Base-by-base conservation (phyloP, 2,888 invertebrate genomes). In the Drosophila tripunctata region DNA sequence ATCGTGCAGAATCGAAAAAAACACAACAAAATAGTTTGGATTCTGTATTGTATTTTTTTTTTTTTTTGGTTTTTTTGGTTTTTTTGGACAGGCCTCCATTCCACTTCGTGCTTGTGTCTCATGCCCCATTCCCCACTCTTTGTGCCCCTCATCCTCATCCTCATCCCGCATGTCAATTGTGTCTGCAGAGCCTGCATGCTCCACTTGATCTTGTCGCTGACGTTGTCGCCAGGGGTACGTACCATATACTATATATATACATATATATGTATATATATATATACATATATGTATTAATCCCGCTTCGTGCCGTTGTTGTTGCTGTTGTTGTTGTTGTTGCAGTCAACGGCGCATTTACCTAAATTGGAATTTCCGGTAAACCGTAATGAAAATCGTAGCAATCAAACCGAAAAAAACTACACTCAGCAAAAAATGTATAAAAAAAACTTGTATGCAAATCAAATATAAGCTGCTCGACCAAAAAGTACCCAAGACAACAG, bases 281-380 rank as follows among this genome's bases (percentile, higher is more conserved):
- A 2, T 27, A 10, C 10, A 27, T 27, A 27, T 27, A 66, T 44
- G 73, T 57, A 80, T 86, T 75, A 68, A 78, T 81, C 75, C 73
- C 76, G 61, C 50, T 75, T 78, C 71, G 67, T 73, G 76, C 70
- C 65, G 65, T 40, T 48, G 56, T 51, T 47, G 51, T 38, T 48
- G 38, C 30, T 35, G 57, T 31, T 21, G 40, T 38, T 52, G 65
- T 19, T 36, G 68, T 67, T 67, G 67, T 50, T 67, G 78, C 68
- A 70, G 76, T 86, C 86, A 88, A 88, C 89, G 83, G 75, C 88
- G 89, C 84, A 89, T 89, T 89, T 89, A 89, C 89, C 90, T 89
- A 89, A 89, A 89, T 89, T 89, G 89, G 89, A 89, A 89, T 89
- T 85, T 89, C 89, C 89, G 89, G 89, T 88, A 89, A 89, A 79